phyloP scores from a whole-genome alignment of 1,140 invertebrate genomes.

The Chironomus striatipennis region DNA sequence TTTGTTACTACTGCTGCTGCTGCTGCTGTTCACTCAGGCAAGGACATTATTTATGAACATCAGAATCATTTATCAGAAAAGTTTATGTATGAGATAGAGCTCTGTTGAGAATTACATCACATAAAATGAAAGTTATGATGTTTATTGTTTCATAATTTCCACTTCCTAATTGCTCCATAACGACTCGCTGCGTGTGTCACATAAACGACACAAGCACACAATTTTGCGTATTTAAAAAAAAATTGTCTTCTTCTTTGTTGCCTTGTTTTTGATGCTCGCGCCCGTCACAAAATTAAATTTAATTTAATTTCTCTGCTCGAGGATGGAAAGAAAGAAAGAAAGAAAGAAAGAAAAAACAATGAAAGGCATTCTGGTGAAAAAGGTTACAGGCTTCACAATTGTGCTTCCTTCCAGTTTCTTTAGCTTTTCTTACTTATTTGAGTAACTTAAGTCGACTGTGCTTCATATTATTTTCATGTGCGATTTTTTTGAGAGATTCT shows the following conservation, averaged over 20 bases:
- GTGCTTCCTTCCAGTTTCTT: neutral
- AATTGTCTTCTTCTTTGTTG: neutral
- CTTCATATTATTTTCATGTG: no score
- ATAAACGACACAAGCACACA: slow-evolving; percentile 12
- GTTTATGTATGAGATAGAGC: slow-evolving; percentile 5
- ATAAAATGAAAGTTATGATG: slow-evolving; percentile 14
- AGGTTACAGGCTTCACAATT: neutral
- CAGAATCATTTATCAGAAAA: slow-evolving; percentile 1
- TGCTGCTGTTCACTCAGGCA: neutral
- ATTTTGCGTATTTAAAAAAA: neutral
- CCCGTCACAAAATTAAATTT: slow-evolving; percentile 5
- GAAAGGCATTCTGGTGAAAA: neutral
- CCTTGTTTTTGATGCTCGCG: neutral
- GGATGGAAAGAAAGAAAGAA: no score
- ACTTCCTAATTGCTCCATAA: slow-evolving; percentile 12
- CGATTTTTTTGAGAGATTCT: no score
- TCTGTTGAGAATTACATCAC: slow-evolving; percentile 12
- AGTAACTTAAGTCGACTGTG: no score
- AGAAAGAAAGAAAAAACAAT: no score
- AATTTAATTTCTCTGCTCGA: neutral
- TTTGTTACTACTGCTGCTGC: no score
- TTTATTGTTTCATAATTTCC: slow-evolving; percentile 14
- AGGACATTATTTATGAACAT: slow-evolving; percentile 14
- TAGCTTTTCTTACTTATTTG: no score
- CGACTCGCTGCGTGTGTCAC: slow-evolving; percentile 10